Conservation (phyloP, 2,797 vertebrate species). For the Pogonophryne albipinna region DNA sequence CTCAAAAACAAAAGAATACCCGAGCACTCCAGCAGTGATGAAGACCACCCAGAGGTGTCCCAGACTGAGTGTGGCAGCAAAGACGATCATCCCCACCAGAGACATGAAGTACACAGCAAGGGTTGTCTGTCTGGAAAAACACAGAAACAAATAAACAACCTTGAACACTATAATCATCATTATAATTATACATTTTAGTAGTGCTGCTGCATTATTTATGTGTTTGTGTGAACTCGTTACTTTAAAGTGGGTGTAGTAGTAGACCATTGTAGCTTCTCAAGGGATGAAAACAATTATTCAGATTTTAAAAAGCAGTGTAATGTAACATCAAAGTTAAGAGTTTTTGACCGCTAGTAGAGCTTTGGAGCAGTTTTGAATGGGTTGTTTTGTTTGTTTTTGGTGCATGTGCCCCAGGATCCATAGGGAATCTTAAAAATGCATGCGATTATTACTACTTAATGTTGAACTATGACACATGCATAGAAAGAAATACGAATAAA, state of each 20-base stretch:
- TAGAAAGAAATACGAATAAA: too few relatives aligned
- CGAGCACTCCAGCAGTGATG: constrained; percentile 88
- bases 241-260: accelerated
- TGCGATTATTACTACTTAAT: too few relatives aligned
- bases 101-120: constrained; percentile 91
- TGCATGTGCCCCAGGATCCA: too few relatives aligned
- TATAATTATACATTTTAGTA: neutral
- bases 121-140: constrained; percentile 90
- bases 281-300: too few relatives aligned
- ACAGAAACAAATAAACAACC: neutral
- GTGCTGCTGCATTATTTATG: neutral
- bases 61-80: constrained; percentile 88
- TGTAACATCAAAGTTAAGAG: neutral
- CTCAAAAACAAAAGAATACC: constrained; percentile 55
- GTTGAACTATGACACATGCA: too few relatives aligned
- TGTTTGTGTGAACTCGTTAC: neutral
- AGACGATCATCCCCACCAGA: constrained; percentile 92
- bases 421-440: too few relatives aligned
- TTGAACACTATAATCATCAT: neutral
- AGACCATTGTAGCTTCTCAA: neutral
- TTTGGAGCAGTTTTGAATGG: neutral
- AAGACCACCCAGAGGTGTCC: constrained; percentile 95
- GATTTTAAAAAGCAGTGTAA: too few relatives aligned
- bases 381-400: neutral
- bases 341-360: neutral